Base-by-base conservation (phyloP, 2,888 invertebrate species). In the Digitonthophagus gazella region DNA sequence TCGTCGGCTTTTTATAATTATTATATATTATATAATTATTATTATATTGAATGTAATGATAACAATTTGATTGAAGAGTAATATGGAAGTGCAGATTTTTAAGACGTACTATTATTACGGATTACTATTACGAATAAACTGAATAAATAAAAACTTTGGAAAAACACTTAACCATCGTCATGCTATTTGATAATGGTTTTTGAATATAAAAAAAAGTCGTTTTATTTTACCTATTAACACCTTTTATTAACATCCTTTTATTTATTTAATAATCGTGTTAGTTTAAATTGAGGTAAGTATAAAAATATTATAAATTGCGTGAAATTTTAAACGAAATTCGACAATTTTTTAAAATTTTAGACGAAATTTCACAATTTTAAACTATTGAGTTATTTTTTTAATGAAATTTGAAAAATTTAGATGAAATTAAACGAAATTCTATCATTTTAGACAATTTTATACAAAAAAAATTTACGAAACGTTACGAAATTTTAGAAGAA, bases 111-210 rank as follows among this genome's bases (percentile, higher is more conserved):
- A 61, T 61, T 58, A 58, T 58, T 61, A n/a, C n/a, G n/a, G n/a
- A n/a, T n/a, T n/a, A 61, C 20, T 19, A 61, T 61, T 44, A 44
- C 28, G 28, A 44, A 44, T 44, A 44, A n/a, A 44, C 28, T 44
- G 28, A 44, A 44, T 44, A 44, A 44, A 44, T 44, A 44, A 44
- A 44, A 44, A 44, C 28, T 44, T 44, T 44, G 28, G 28, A 61
- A 82, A 82, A 82, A 81, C 79, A 82, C 80, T 81, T 82, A 82
- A 81, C 82, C 82, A 82, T 81, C 82, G 81, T 82, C 82, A 79
- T 78, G 69, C 71, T 61, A 61, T 61, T 61, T 70, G 71, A 71
- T 69, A 67, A 70, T 70, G 70, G 73, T 71, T 75, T 70, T 70
- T 70, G 28, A 44, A 44, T 44, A 44, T 44, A 44, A 44, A 44